Conservation (phyloP, 2,113 vertebrate genomes). For the Scytalopus superciliaris region DNA sequence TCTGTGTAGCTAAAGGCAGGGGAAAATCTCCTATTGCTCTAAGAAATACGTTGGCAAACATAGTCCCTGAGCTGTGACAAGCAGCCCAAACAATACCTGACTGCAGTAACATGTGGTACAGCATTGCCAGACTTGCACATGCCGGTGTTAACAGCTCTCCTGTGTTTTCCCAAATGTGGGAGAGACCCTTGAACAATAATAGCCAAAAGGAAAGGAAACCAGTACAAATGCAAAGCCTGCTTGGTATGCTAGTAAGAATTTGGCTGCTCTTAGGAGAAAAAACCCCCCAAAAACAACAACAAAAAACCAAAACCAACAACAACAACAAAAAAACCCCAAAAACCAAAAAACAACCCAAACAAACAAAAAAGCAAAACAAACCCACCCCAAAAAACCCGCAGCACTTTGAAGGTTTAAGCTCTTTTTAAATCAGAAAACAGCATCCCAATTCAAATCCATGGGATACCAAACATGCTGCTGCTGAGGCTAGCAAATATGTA, state of each 20-base stretch:
- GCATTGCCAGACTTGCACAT: neutral
- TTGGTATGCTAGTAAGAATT: neutral
- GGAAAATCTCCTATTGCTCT: neutral
- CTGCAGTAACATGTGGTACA: accelerated
- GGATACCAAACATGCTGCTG: neutral
- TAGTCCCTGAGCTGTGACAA: neutral
- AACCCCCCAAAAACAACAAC: too few relatives aligned
- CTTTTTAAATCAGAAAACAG: neutral
- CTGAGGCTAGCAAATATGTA: neutral
- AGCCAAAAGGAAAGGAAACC: neutral
- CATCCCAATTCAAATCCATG: neutral
- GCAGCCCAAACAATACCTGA: neutral
- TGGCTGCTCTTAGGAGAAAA: neutral
- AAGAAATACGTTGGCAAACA: neutral
- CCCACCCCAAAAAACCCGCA: too few relatives aligned
- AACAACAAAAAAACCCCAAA: too few relatives aligned
- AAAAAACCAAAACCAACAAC: too few relatives aligned
- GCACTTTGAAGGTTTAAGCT: neutral
- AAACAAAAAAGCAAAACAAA: too few relatives aligned
- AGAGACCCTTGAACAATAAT: neutral
- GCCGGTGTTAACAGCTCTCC: neutral
- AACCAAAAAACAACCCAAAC: too few relatives aligned
- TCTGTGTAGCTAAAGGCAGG: neutral
- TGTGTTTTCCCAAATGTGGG: accelerated
- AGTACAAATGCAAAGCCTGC: neutral